Evolutionary conservation across 1,140 invertebrate genomes (phyloP), one percentile per base, ranked within the genome.

Genomic region (Meloidogyne floridensis): DNA sequence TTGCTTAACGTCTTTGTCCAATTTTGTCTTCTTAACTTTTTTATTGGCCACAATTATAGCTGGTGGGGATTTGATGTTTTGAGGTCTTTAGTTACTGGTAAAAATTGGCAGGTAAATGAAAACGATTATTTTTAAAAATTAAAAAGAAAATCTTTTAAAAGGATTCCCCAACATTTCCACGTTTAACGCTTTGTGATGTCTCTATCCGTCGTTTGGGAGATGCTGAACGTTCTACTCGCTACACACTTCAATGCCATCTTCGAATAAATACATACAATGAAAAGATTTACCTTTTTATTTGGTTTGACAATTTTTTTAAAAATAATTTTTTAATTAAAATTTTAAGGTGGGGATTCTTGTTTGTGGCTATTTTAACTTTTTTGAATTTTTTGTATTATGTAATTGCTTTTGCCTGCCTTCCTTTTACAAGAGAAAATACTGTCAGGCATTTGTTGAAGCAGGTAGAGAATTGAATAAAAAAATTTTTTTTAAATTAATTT

Each of bases 1-100:
- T 87, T 91, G 7, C 70, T 88, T 20, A 92, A 92, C 81, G 89
- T 91, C 32, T 84, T 91, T 47, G 87, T 87, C 54, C 91, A 92
- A 84, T 90, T 92, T 82, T 91, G 91, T 83, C 84, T 92, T 18
- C 85, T 92, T 20, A 91, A 91, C 80, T 84, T 85, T 13, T 92
- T 91, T 86, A 88, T 92, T 72, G 91, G 91, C 32, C 87, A 87
- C 56, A 90, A 91, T 76, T 91, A 90, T 81, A 86, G 89, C 71
- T 83, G 91, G 75, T 92, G 91, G 85, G 91, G 91, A 32, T 84
- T 91, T 6, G 89, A 91, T 81, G 90, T 91, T 11, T 59, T 92
- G 0, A 80, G 84, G 47, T 87, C 90, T 77, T 78, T 92, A 13
- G 83, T 89, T 7, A 82, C 82, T 56, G 91, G 91, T 59, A 76